Evolutionary conservation across 2,888 invertebrate genomes (phyloP), one percentile per base, ranked within the genome.

Genomic region (Leptinotarsa juncta): DNA sequence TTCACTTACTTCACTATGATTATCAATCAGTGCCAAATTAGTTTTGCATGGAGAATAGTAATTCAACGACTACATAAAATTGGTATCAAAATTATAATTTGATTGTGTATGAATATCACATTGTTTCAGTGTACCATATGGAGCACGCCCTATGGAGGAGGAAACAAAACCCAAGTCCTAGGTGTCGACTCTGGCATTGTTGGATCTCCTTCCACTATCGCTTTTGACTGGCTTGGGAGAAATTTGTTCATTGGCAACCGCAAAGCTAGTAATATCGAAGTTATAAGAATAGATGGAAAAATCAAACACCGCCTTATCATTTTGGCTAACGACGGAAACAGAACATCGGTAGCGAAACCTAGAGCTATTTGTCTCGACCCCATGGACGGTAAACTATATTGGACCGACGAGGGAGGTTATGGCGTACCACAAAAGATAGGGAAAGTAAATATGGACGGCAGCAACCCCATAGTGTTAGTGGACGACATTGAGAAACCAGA

Each of bases 151-250:
- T 94, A 96, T 81, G 93, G 93, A 15, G 97, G 96, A 15, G 96
- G 96, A 1, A 96, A 96, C 83, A 92, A 92, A 83, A 93, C 94
- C 0, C 94, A 94, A 82, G 95, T 97, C 87, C 90, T 97, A 7
- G 94, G 94, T n/a, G 87, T 90, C 4, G 95, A 95, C 82, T 91
- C 93, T 1, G 96, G 97, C n/a, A 92, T 97, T 67, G 94, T 97
- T 12, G 97, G 98, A 0, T 94, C 97, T 0, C 96, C 98, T 0
- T 95, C 95, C 51, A 93, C 96, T 0, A 92, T 99, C 57, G 98
- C 98, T 0, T 96, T 98, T 84, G 99, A 99, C 87, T 99, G 99
- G 98, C 90, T 98, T 26, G 98, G 98, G 4, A 90, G 97, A 71
- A 99, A 99, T 89, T 87, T 99, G 51, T 98, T 95, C 86, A 94